A percentile compares a stretch with the other conserved stretches of the same genome.
Conservation (phyloP, 2,888 invertebrate species). For the Crepidodera aurea region DNA sequence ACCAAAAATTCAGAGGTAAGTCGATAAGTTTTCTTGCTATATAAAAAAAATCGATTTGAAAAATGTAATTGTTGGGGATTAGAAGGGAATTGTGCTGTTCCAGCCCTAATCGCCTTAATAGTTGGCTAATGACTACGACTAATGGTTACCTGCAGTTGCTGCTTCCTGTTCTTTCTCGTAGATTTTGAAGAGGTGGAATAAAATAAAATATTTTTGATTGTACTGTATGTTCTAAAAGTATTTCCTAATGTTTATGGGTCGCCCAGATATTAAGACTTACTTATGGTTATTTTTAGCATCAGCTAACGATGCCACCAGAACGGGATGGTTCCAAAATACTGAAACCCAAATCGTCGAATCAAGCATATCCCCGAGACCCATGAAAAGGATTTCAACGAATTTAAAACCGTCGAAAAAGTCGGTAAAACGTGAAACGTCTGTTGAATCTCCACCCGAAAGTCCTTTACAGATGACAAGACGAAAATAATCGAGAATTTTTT, state of each 20-base stretch:
- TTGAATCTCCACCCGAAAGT: conserved; percentile 60
- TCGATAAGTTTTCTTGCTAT: conserved; percentile 6
- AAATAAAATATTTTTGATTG: too few species aligned
- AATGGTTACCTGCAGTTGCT: too few species aligned
- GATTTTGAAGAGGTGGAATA: too few species aligned
- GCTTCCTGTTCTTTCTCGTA: too few species aligned
- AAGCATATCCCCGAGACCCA: conserved; percentile 72
- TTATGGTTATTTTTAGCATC: conserved; percentile 48
- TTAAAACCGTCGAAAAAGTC: conserved; percentile 58
- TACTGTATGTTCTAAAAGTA: too few species aligned
- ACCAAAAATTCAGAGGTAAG: conserved; percentile 57
- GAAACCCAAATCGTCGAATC: conserved; percentile 58
- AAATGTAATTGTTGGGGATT: too few species aligned
- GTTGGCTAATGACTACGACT: too few species aligned
- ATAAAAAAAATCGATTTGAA: too few species aligned
- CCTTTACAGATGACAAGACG: conserved; percentile 56
- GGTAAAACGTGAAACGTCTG: conserved; percentile 53
- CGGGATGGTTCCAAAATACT: conserved; percentile 58
- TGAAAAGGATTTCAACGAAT: conserved; percentile 68
- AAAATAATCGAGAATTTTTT: conserved; percentile 47
- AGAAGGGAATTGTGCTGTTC: too few species aligned
- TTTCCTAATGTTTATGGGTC: too few species aligned
- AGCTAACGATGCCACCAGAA: conserved; percentile 53
- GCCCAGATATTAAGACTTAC: too few species aligned
- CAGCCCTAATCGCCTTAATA: too few species aligned